phyloP scores from a whole-genome alignment of 2,113 vertebrate genomes.

The Bubalus kerabau region DNA sequence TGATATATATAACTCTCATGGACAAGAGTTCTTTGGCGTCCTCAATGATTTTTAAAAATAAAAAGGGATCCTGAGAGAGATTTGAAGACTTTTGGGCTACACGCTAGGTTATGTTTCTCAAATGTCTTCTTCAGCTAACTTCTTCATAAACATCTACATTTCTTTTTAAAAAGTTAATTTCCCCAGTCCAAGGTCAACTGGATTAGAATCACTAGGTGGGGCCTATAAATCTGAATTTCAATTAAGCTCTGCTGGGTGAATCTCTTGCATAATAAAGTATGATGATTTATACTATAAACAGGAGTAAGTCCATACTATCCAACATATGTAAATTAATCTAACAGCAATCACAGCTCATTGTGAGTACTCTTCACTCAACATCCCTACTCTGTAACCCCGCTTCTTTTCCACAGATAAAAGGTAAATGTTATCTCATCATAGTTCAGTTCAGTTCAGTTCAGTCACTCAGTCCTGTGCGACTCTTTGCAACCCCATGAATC shows the following conservation, averaged over 20 bases:
- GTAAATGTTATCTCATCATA: not conserved
- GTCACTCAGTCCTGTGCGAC: too few species aligned
- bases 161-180: not conserved
- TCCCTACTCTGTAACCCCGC: not conserved
- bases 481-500: too few species aligned
- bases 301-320: not conserved
- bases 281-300: not conserved
- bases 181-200: not conserved
- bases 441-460: too few species aligned
- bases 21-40: not conserved
- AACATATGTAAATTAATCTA: not conserved
- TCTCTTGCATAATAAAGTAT: not conserved
- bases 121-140: not conserved
- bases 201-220: not conserved
- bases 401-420: not conserved
- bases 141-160: not conserved
- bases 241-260: not conserved
- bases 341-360: not conserved
- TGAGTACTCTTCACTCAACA: not conserved
- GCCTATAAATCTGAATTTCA: conserved; percentile 10
- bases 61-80: not conserved
- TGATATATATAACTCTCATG: not conserved
- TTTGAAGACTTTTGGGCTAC: not conserved
- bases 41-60: conserved; percentile 10
- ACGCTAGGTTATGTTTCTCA: not conserved